These are phyloP conservation scores for Seladonia tumulorum DNA, from an alignment of 2,888 invertebrate species.

Conservation along the genomic window DNA sequence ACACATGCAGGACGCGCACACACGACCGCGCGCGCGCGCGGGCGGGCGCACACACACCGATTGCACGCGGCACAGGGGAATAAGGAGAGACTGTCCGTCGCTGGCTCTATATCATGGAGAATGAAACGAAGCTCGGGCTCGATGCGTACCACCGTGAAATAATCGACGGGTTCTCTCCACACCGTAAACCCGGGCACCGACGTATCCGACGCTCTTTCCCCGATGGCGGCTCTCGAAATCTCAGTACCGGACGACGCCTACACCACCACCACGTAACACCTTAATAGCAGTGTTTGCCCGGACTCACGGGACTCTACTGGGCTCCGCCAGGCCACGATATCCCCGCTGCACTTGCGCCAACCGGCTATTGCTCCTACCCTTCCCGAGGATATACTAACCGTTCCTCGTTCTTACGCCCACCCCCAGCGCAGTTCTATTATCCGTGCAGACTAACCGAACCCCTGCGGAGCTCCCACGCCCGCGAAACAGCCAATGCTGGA, in stretches of 20 bases:
- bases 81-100: constrained; percentile 45
- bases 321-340: constrained; percentile 75
- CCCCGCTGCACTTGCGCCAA: constrained; percentile 71
- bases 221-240: constrained; percentile 62
- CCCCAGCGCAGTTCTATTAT: constrained; percentile 69
- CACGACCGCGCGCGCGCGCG: constrained; percentile 2
- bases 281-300: constrained; percentile 79
- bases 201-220: constrained; percentile 39
- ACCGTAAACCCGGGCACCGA: constrained; percentile 38
- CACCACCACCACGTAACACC: constrained; percentile 73
- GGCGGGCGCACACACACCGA: constrained; percentile 42
- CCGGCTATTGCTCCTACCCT: constrained; percentile 65
- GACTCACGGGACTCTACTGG: constrained; percentile 83
- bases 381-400: constrained; percentile 69
- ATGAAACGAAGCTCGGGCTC: constrained; percentile 16
- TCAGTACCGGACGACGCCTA: constrained; percentile 74
- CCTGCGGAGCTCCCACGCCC: constrained; percentile 74
- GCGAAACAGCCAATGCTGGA: constrained; percentile 64
- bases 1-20: constrained; percentile 32
- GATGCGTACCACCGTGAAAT: constrained; percentile 53
- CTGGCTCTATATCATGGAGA: neutral
- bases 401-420: constrained; percentile 60
- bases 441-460: constrained; percentile 59
- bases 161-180: constrained; percentile 25
- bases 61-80: constrained; percentile 69